These are phyloP conservation scores for Pomacea maculata DNA, from an alignment of 1,140 invertebrate genomes.

Conservation along the genomic window DNA sequence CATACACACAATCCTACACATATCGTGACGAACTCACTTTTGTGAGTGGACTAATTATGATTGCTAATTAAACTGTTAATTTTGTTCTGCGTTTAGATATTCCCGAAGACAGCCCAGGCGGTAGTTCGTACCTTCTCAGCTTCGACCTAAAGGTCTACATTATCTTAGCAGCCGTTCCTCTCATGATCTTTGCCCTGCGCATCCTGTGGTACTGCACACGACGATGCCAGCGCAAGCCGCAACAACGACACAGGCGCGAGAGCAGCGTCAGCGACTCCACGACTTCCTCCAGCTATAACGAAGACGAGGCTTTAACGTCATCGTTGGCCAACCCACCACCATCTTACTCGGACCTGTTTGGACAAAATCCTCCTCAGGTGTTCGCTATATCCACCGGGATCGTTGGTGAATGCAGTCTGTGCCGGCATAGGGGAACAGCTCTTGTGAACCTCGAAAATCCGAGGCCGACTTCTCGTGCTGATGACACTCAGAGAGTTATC, in stretches of 20 bases:
- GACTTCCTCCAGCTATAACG: not conserved
- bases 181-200: conserved; percentile 1
- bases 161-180: conserved; percentile 9
- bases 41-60: not conserved
- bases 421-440: not conserved
- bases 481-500: not conserved
- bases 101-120: not conserved
- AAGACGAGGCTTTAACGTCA: not conserved
- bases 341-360: conserved; percentile 14
- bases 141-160: conserved; percentile 21
- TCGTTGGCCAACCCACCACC: conserved; percentile 18
- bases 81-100: not conserved
- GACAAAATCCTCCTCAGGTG: not conserved
- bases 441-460: not conserved
- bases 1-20: no score
- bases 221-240: not conserved
- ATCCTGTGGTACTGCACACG: conserved; percentile 12
- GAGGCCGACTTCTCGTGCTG: not conserved
- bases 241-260: not conserved
- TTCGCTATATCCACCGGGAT: conserved; percentile 6
- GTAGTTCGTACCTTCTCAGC: conserved; percentile 7
- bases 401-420: no score
- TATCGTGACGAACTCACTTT: not conserved
- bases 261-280: not conserved
- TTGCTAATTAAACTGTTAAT: not conserved